Evolutionary conservation across 2,888 invertebrate genomes (phyloP).

Genomic region (Drosophila conformis): DNA sequence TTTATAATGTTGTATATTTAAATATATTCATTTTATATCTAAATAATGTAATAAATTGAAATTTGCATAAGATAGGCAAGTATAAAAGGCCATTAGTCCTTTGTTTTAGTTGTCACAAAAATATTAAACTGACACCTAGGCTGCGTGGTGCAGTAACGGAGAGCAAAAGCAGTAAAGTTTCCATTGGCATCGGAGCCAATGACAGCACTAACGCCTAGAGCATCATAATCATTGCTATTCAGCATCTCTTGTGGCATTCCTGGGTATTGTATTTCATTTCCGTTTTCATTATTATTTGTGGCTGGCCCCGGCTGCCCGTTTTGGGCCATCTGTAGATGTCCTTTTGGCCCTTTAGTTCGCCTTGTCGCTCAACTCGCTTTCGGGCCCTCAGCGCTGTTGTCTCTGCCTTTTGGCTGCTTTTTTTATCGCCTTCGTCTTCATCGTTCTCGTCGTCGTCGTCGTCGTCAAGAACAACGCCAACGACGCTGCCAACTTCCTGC

Average conservation of each 20-base stretch:
- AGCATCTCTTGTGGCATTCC: conserved; percentile 63
- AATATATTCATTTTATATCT: neutral
- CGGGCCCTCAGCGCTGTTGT: conserved; percentile 34
- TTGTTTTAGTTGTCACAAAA: conserved; percentile 20
- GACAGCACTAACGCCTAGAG: conserved; percentile 4
- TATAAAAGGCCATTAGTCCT: neutral
- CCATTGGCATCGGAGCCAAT: conserved; percentile 33
- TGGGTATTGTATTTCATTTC: conserved; percentile 83
- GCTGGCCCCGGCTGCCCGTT: conserved; percentile 48
- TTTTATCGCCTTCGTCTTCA: conserved; percentile 50
- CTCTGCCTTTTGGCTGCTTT: conserved; percentile 35
- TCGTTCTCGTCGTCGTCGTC: conserved; percentile 15
- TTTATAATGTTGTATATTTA: neutral
- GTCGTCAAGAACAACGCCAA: conserved; percentile 72
- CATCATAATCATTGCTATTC: conserved; percentile 41
- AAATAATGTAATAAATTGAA: neutral
- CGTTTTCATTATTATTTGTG: conserved; percentile 83
- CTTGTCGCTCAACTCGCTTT: conserved; percentile 60
- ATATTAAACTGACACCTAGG: conserved; percentile 10
- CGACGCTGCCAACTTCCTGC: conserved; percentile 82
- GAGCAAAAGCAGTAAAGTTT: conserved; percentile 33
- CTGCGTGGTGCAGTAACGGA: conserved; percentile 23
- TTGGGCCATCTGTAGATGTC: conserved; percentile 37
- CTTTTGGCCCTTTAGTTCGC: conserved; percentile 30
- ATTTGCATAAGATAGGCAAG: neutral